Base-by-base conservation (phyloP, 2,113 vertebrate species). In the Crocuta crocuta region DNA sequence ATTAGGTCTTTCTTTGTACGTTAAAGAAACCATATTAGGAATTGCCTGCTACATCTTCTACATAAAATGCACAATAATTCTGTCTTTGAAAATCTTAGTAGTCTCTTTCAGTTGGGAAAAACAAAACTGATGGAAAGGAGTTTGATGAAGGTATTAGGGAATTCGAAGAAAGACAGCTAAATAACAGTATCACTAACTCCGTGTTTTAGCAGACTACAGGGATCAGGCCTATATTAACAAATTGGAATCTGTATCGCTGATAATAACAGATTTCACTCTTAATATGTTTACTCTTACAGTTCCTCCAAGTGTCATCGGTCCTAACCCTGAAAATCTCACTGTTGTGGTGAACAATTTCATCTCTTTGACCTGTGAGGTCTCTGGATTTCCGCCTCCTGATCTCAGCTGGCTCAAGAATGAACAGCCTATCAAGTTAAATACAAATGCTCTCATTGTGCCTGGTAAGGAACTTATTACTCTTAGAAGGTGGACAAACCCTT, bases 281-380 rank as follows among this genome's bases (percentile, higher is more conserved):
- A 45, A 76, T 97, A 5, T 76, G 11, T 98, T 95, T 98, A 53
- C 96, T 96, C 86, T 96, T 71, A 6, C 97, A 99, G 99, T 99
- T 98, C 99, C 99, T 98, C 99, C 99, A 23, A 98, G 97, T 80
- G 96, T 99, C 73, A 95, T 99, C 88, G 99, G 99, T 76, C 94
- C 91, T 65, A 99, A 98, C 97, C 98, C 99, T 65, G 99, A 99
- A 97, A 99, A 99, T 91, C 97, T 99, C 95, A 99, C 99, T 0
- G 99, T 99, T 71, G 99, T 99, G 95, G 98, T 99, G 97, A 99
- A 99, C 98, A 99, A 99, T 98, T 99, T 99, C 98, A 99, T 99
- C 94, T 99, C 99, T 82, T 97, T 99, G 97, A 99, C 98, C 63
- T 99, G 99, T 97, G 99, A 99, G 93, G 99, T 99, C 63, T 99